These are phyloP conservation scores for Microplitis manilae DNA, from an alignment of 2,888 invertebrate species.

Conservation along the genomic window DNA sequence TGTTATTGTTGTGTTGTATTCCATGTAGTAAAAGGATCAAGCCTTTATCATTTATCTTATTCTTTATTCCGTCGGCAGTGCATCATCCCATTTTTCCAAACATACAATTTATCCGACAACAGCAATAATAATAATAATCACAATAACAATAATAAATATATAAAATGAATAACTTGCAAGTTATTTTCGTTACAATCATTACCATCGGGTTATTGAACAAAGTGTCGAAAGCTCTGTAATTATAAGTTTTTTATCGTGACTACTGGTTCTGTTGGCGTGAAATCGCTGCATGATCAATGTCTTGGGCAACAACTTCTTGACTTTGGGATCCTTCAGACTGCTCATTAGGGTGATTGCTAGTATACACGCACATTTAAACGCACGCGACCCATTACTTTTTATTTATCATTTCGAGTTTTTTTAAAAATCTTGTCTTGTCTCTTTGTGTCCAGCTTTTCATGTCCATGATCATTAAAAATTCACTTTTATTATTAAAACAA, in stretches of 20 bases:
- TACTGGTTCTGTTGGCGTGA: conserved; percentile 15
- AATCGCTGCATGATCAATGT: conserved; percentile 17
- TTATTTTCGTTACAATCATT: neutral
- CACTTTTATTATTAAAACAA: no score
- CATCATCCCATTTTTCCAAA: conserved; percentile 3
- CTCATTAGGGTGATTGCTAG: conserved; percentile 37
- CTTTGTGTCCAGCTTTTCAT: neutral
- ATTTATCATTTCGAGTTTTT: neutral
- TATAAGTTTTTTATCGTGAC: conserved; percentile 9
- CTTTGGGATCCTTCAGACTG: conserved; percentile 30
- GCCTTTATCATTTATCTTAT: conserved; percentile 8
- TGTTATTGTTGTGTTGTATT: conserved; percentile 6
- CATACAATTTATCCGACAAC: neutral
- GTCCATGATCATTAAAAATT: no score
- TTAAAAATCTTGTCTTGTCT: neutral
- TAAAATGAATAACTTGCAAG: neutral
- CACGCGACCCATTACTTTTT: conserved; percentile 24
- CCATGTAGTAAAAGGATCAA: neutral
- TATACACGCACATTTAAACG: conserved; percentile 33
- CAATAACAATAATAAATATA: neutral
- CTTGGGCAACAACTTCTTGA: conserved; percentile 6
- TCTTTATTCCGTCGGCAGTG: conserved; percentile 4
- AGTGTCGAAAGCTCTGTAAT: conserved; percentile 14
- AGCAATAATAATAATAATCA: neutral
- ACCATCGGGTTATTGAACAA: neutral